phyloP scores from a whole-genome alignment of 2,888 invertebrate species.

The Nemotelus pantherinus region DNA sequence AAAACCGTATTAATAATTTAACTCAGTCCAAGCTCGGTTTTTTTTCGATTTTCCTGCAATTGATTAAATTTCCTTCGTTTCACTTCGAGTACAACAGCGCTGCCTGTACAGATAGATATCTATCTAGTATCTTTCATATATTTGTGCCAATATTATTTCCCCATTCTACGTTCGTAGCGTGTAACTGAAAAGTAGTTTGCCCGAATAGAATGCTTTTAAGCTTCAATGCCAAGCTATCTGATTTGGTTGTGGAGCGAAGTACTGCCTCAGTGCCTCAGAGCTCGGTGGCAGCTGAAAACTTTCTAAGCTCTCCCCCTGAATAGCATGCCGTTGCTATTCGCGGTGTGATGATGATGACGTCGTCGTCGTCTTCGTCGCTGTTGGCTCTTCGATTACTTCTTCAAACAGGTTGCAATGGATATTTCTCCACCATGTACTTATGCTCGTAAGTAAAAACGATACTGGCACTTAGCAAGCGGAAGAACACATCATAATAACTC shows the following conservation, averaged over 20 bases:
- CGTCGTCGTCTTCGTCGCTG: not conserved
- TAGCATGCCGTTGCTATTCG: too few species aligned
- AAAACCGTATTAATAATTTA: too few species aligned
- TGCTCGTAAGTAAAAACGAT: constrained; percentile 13
- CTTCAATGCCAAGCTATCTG: constrained; percentile 24
- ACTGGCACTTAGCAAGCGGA: constrained; percentile 33
- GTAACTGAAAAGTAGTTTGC: constrained; percentile 6
- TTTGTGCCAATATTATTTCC: not conserved
- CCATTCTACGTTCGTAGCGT: constrained; percentile 9
- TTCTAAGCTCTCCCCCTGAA: constrained; percentile 9
- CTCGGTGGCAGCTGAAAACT: not conserved
- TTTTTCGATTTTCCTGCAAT: constrained; percentile 23
- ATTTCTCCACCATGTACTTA: constrained; percentile 16
- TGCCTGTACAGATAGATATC: too few species aligned
- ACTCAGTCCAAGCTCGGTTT: not conserved
- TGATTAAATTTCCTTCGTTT: constrained; percentile 35
- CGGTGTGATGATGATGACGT: too few species aligned
- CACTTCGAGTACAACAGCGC: too few species aligned
- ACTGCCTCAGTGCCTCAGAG: not conserved
- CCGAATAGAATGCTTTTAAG: constrained; percentile 24
- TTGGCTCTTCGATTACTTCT: not conserved
- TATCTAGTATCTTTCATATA: too few species aligned
- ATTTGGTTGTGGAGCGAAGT: constrained; percentile 7
- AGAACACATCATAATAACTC: constrained; percentile 39
- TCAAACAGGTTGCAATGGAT: constrained; percentile 35